Base-by-base conservation (phyloP, 2,797 vertebrate genomes). In the Silurus lanzhouensis region DNA sequence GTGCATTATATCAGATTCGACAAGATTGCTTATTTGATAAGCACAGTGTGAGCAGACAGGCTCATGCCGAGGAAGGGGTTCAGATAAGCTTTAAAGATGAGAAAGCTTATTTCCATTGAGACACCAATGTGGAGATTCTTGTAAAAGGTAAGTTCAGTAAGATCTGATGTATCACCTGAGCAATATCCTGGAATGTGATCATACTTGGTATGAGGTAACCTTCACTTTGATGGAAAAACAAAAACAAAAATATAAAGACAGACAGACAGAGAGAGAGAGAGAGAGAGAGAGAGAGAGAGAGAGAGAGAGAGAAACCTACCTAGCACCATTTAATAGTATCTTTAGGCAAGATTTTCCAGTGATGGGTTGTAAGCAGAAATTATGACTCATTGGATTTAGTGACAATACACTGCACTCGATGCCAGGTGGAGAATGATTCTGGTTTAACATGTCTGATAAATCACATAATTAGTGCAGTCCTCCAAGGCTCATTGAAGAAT, bases 261-360 rank as follows among this genome's bases (percentile, higher is more conserved):
- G 48, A 52, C 6, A 52, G 71, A 58, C 46, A 63, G 77, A 80
- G 55, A 60, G 12, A 77, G 27, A 60, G 60, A 60, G 19, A 77
- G 38, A 76, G 57, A 27, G 3, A 57, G 14, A 48, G 10, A 74
- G 46, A 74, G 70, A 71, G 64, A 52, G 44, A 86, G 52, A 20
- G 55, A 38, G 55, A 77, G 25, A 77, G 27, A 76, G 74, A 57
- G 74, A 58, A 92, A 93, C 91, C 91, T 90, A 90, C 89, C 44
- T 93, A 92, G 92, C 90, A 93, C 88, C 85, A 85, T 89, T 91
- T 92, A 91, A 93, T 91, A 92, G 91, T 92, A 91, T 93, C 90
- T 93, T 92, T 86, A 90, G 88, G 87, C 85, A 89, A 91, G 87
- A 90, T 90, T 93, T 94, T 94, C 92, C 93, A 90, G 61, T 68